Evolutionary conservation across 2,888 invertebrate genomes (phyloP), one percentile per base, ranked within the genome.

Genomic region (Aphodius granarius): DNA sequence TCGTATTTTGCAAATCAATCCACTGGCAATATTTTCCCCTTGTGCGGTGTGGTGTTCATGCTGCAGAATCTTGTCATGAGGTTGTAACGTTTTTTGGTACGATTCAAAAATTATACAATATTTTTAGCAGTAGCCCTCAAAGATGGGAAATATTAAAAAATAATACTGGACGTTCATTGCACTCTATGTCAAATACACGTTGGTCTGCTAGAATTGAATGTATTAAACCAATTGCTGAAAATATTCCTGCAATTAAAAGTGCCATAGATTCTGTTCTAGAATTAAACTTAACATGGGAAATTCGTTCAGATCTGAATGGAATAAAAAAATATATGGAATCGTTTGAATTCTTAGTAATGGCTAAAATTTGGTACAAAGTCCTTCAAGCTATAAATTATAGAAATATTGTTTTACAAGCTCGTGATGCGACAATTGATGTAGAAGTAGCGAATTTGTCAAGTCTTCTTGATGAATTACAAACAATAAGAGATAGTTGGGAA

Each of bases 141-240:
- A 43, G 23, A 23, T 23, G 23, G 23, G 23, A 23, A 23, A 23
- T 23, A 23, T 68, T 68, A 68, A 68, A 68, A 68, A 68, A 68
- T 16, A 68, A 68, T 68, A 68, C 68, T 68, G 68, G 68, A 68
- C 68, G 68, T 68, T 68, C 68, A 68, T 68, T 68, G 68, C 68
- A 68, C 68, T 68, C 68, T 68, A 68, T 68, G 68, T 68, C 20
- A 68, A 68, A 68, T 68, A 68, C 68, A 68, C 68, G 68, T 68
- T 68, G 43, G 43, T 43, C 43, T 43, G 43, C 43, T 43, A 43
- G 43, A 43, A 43, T 43, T 43, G 43, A 43, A 43, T 43, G 43
- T 43, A 43, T 43, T 43, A 43, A 43, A 43, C 43, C 43, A 43
- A 43, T 43, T 43, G 43, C 43, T 43, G 43, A 43, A 43, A 43